Conservation (phyloP, 2,113 vertebrate genomes). For the Cinclus cinclus region DNA sequence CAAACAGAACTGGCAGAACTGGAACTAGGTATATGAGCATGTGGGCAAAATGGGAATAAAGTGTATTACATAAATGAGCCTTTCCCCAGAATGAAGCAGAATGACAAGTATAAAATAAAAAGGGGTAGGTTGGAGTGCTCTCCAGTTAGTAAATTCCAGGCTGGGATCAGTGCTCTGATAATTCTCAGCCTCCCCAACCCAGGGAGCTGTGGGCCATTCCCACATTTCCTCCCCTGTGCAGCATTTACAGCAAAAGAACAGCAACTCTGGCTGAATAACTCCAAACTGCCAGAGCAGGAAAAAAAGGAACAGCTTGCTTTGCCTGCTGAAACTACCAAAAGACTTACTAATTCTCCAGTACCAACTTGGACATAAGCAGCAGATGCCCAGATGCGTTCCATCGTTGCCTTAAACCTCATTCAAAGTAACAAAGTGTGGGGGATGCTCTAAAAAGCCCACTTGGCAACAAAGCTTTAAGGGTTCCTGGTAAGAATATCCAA, state of each 20-base stretch:
- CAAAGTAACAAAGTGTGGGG: neutral
- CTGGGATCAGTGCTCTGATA: neutral
- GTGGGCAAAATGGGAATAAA: neutral
- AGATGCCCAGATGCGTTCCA: accelerated
- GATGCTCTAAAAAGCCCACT: neutral
- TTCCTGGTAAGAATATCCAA: neutral
- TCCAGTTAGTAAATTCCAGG: neutral
- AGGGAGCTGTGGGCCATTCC: neutral
- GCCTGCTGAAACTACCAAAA: neutral
- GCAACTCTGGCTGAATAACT: neutral
- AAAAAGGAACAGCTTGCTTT: neutral
- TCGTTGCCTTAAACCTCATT: neutral
- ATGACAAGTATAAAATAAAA: neutral
- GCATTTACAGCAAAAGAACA: neutral
- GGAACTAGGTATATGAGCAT: accelerated
- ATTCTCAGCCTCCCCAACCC: neutral
- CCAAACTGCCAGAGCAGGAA: neutral
- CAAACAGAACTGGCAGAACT: neutral
- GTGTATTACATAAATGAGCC: neutral
- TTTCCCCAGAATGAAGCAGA: neutral
- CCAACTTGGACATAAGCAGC: neutral
- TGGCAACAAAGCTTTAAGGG: neutral
- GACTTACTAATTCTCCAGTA: neutral
- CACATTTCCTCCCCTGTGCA: accelerated
- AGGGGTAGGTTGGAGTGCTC: accelerated